Evolutionary conservation across 2,888 invertebrate genomes (phyloP).

Genomic region (Microctonus hyperodae): DNA sequence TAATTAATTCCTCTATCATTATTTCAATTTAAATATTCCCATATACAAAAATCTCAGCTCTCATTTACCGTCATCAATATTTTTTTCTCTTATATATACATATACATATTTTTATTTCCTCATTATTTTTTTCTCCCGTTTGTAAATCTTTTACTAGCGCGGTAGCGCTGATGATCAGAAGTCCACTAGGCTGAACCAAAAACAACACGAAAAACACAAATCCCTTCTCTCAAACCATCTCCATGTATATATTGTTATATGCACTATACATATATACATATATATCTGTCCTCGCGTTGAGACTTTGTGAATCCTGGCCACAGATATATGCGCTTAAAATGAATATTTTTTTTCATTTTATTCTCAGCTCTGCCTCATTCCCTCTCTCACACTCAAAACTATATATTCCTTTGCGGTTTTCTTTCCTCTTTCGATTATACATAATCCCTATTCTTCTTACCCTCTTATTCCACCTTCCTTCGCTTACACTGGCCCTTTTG

Average conservation of each 20-base stretch:
- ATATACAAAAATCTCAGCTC: not conserved
- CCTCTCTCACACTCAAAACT: conserved; percentile 45
- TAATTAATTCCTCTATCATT: not conserved
- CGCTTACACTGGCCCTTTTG: conserved; percentile 50
- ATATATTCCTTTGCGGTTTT: conserved; percentile 55
- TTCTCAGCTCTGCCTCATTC: not conserved
- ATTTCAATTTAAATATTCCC: conserved; percentile 7
- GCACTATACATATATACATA: conserved; percentile 28
- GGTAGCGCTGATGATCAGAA: not conserved
- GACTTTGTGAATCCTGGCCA: conserved; percentile 40
- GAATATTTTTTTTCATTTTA: conserved; percentile 61
- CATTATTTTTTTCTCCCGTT: not conserved
- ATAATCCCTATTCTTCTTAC: conserved; percentile 33
- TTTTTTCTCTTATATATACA: no score
- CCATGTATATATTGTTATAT: conserved; percentile 48
- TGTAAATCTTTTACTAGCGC: not conserved
- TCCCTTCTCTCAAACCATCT: conserved; percentile 8
- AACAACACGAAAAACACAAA: not conserved
- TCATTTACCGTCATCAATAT: no score
- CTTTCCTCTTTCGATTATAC: conserved; percentile 42
- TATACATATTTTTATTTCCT: not conserved
- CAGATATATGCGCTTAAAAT: conserved; percentile 55
- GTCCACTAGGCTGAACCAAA: not conserved
- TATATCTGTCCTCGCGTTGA: conserved; percentile 47
- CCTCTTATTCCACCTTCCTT: conserved; percentile 45